Evolutionary conservation across 2,888 invertebrate genomes (phyloP), one percentile per base, ranked within the genome.

Genomic region (Mylabris sibirica): DNA sequence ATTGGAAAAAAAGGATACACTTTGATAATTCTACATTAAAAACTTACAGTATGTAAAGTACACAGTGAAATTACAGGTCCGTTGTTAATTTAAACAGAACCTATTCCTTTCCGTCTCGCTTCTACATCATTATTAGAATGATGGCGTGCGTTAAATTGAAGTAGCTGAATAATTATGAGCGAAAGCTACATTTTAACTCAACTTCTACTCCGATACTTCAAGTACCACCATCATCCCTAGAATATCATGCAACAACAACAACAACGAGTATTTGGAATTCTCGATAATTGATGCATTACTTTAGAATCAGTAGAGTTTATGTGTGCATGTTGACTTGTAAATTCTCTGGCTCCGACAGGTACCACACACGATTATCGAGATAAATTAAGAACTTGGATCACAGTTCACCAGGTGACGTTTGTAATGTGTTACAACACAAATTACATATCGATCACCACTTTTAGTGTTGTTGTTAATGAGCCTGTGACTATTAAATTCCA

Each of bases 141-240:
- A 74, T 80, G 76, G 79, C 79, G 79, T 79, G 80, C 77, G 75
- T 78, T 77, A 78, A 79, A 78, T 77, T 78, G 75, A 77, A 75
- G 75, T 75, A 69, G 72, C 69, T 68, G 78, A 77, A 78, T 79
- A 79, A 79, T 79, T 78, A 79, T 69, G 67, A 49, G 74, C 70
- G 66, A 72, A 68, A 73, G 73, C 68, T 73, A 71, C 69, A 69
- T 74, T 75, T 72, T 68, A 69, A 64, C 30, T 30, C 30, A 6
- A 30, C 75, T 71, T 70, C 68, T 67, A 20, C 9, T 9, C 20
- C 17, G 14, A 3, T 49, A 49, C 20, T 11, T 20, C 20, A 2
- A 49, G n/a, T 49, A 49, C 44, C 5, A 49, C 49, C 20, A 49
- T 49, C 49, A 49, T 49, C 49, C 49, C 49, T 2, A n/a, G 4